phyloP scores from a whole-genome alignment of 1,140 invertebrate genomes.

The Brachionus manjavacas region DNA sequence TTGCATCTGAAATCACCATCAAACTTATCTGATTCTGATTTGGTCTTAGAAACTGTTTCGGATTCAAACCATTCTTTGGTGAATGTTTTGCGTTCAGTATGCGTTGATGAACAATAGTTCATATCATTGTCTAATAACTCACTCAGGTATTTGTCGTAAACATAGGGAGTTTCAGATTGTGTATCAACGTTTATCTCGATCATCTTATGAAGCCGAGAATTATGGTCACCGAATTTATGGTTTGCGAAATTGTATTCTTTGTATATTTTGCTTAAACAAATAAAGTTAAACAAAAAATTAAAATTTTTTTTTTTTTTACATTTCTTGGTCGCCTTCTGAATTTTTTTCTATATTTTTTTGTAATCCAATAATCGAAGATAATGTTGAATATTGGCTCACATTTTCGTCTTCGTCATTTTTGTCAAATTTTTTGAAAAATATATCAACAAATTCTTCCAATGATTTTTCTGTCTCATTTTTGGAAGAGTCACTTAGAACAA shows the following conservation, averaged over 20 bases:
- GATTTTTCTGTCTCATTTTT: constrained; percentile 17
- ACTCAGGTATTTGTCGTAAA: constrained; percentile 26
- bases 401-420: neutral
- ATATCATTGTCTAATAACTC: neutral
- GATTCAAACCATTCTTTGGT: neutral
- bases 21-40: neutral
- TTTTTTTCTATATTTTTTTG: neutral
- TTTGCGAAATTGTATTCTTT: neutral
- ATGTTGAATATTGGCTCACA: constrained; percentile 10
- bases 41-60: neutral
- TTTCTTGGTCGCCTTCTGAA: neutral
- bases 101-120: neutral
- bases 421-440: constrained; percentile 16
- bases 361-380: constrained; percentile 31
- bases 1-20: neutral
- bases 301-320: neutral
- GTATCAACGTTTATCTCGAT: constrained; percentile 22
- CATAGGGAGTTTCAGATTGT: neutral
- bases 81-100: neutral
- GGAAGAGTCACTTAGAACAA: neutral
- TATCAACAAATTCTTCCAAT: neutral
- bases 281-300: neutral
- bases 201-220: neutral
- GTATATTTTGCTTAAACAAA: neutral
- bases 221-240: neutral